These are phyloP conservation scores for Melinopterus prodromus DNA, from an alignment of 2,888 invertebrate genomes.

Conservation along the genomic window DNA sequence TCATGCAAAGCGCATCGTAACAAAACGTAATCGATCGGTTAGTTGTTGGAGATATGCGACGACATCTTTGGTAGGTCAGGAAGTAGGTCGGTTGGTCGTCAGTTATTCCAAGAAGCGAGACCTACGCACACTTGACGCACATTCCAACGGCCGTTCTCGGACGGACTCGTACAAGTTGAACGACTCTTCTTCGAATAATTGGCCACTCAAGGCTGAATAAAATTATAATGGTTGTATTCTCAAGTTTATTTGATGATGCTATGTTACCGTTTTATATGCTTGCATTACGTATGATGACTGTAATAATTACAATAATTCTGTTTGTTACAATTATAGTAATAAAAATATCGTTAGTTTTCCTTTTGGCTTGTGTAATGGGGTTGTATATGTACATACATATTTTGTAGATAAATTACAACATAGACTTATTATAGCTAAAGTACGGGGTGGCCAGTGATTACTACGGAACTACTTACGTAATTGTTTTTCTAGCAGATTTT, in stretches of 20 bases:
- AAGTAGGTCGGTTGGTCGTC: background rate
- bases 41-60: background rate
- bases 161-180: background rate
- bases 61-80: background rate
- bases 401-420: too few species aligned
- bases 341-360: too few species aligned
- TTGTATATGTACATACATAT: too few species aligned
- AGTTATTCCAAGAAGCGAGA: background rate
- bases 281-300: background rate
- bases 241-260: background rate
- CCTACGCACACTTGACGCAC: constrained; percentile 4
- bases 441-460: too few species aligned
- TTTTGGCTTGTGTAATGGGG: too few species aligned
- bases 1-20: background rate
- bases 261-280: background rate
- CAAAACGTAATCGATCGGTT: background rate
- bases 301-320: background rate
- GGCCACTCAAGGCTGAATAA: background rate
- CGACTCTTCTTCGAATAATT: constrained; percentile 4
- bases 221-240: background rate
- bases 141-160: background rate
- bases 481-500: too few species aligned
- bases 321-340: too few species aligned
- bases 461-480: too few species aligned
- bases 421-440: too few species aligned